Base-by-base conservation (phyloP, 2,797 vertebrate genomes). In the Pterois miles region DNA sequence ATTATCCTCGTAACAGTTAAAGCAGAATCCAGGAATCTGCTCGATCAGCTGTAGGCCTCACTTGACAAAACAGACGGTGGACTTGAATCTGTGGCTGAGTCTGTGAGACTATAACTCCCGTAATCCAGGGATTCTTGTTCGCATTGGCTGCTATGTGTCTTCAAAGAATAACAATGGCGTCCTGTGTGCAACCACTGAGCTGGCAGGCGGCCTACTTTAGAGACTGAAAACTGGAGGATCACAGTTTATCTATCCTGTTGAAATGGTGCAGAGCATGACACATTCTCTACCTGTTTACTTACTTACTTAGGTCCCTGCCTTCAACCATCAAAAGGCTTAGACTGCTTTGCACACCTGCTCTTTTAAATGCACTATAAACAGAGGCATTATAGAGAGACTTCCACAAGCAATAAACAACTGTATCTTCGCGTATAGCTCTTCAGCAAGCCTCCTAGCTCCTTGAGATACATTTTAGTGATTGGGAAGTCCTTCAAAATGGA, bases 21-120 rank as follows among this genome's bases (percentile, higher is more conserved):
- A 84, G 78, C 22, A 57, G 81, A 86, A 86, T 68, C 78, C 74
- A 83, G 77, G 81, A 91, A 90, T 92, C 54, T 86, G 89, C 88
- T 85, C 71, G 52, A 83, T 89, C 89, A 89, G 90, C 86, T 74
- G 33, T 23, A 74, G 18, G 52, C 48, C 70, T 78, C 40, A 43
- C 65, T 67, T 57, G 16, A 69, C 40, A 22, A 38, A 36, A 71
- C 70, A 22, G 40, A 54, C 9, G 1, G 12, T 43, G 60, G 58
- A 78, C 66, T 69, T 76, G 38, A 76, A 59, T 78, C 58, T 72
- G 25, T 38, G n/a, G 48, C 6, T 31, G 14, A 38, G 18, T 66
- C 10, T n/a, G n/a, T 53, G 38, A 60, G 40, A 67, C 48, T 63
- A 52, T 36, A 36, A 20, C 76, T 57, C 48, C 16, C 62, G 54